Percentiles rank a stretch among this genome's conserved stretches.
Evolutionary conservation across 2,113 vertebrate species (phyloP).

Genomic region (Epinephelus moara): DNA sequence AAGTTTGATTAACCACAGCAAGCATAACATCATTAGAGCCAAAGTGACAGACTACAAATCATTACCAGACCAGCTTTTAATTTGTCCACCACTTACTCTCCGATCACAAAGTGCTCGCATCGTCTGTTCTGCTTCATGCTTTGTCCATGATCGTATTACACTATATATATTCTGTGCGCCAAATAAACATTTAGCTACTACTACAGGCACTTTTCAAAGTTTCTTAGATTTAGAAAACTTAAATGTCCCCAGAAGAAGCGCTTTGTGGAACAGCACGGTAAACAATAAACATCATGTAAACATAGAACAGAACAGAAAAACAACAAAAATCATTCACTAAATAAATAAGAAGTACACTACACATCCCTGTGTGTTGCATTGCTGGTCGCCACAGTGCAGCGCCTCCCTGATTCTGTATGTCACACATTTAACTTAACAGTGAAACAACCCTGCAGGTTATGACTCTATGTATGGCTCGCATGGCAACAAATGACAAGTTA

Average conservation of each 20-base stretch:
- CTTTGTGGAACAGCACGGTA: too few species aligned
- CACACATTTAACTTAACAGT: slow-evolving; percentile 5
- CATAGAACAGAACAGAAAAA: too few species aligned
- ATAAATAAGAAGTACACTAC: too few species aligned
- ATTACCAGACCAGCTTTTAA: slow-evolving; percentile 25
- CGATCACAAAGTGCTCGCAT: not conserved
- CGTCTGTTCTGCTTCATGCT: slow-evolving; percentile 5
- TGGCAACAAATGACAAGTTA: slow-evolving; percentile 62
- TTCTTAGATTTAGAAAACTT: not conserved
- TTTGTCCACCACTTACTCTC: slow-evolving; percentile 7
- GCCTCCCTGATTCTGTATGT: not conserved
- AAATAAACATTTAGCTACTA: slow-evolving; percentile 7
- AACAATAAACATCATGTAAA: too few species aligned
- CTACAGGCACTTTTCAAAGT: not conserved
- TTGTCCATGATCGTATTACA: not conserved
- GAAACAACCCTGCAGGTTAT: slow-evolving; percentile 13
- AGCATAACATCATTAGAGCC: slow-evolving; percentile 28
- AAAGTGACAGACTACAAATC: slow-evolving; percentile 49
- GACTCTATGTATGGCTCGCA: slow-evolving; percentile 37
- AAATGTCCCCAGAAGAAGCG: too few species aligned
- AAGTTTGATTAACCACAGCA: slow-evolving; percentile 56
- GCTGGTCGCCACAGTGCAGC: too few species aligned
- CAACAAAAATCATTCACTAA: too few species aligned
- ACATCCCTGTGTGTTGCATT: too few species aligned
- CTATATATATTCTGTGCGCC: not conserved